Conservation (phyloP, 1,140 invertebrate species). For the Magallana gigas region DNA sequence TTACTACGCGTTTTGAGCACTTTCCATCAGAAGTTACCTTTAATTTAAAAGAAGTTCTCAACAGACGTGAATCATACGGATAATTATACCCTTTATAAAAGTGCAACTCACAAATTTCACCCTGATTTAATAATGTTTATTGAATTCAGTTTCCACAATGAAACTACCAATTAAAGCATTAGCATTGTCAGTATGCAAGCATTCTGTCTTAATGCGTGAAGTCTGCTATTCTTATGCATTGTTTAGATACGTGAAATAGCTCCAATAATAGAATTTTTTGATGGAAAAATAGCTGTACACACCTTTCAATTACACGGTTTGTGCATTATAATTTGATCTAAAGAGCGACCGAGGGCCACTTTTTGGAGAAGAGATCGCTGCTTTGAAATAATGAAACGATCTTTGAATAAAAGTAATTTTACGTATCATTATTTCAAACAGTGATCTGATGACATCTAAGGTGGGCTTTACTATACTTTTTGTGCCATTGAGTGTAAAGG, state of each 20-base stretch:
- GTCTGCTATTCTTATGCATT: background rate
- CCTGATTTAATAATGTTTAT: constrained; percentile 19
- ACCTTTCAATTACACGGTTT: constrained; percentile 14
- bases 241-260: background rate
- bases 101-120: background rate
- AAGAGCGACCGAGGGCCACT: background rate
- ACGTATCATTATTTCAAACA: background rate
- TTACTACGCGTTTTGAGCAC: background rate
- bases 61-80: background rate
- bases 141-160: background rate
- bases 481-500: no score
- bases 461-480: no score
- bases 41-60: background rate
- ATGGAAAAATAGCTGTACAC: background rate
- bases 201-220: constrained; percentile 8
- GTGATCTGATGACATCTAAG: background rate
- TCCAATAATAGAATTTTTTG: background rate
- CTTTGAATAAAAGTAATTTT: background rate
- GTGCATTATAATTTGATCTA: constrained; percentile 15
- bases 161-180: constrained; percentile 30
- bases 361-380: background rate
- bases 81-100: constrained; percentile 26
- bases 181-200: background rate
- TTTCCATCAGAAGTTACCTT: background rate
- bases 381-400: background rate